Base-by-base conservation (phyloP, 1,140 invertebrate species). In the Caerostris darwini region DNA sequence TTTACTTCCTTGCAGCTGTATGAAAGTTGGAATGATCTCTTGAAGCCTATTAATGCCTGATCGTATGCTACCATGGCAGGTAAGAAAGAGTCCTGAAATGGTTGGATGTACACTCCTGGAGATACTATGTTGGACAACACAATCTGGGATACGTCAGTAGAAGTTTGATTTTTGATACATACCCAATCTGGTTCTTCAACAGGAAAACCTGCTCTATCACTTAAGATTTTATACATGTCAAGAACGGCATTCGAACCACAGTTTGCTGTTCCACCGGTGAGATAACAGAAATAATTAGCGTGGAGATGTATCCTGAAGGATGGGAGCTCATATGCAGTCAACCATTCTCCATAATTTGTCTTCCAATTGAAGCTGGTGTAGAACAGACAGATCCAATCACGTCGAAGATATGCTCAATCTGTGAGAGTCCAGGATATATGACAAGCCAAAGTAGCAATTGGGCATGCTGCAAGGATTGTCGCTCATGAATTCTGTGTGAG, bases 211-310 rank as follows among this genome's bases (percentile, higher is more conserved):
- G 91, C 89, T 61, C 64, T 67, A 77, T 95, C 95, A 64, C 95
- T 95, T n/a, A n/a, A 95, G 5, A 90, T 93, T 17, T 83, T 57
- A 10, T 88, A 12, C 58, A 94, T 94, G 50, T 91, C 85, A 5
- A 94, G 94, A 14, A 95, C 95, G 50, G 95, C 91, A 61, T 95
- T 95, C 6, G 95, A 86, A n/a, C 90, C 95, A 34, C 56, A 86
- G 90, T 95, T 95, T 3, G 69, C 12, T 4, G 19, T 2, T 1
- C 85, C 58, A 0, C 10, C n/a, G n/a, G n/a, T n/a, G n/a, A n/a
- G n/a, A n/a, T n/a, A n/a, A n/a, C n/a, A n/a, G n/a, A n/a, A n/a
- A n/a, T n/a, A n/a, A n/a, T n/a, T n/a, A n/a, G n/a, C n/a, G n/a
- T n/a, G n/a, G n/a, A n/a, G n/a, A n/a, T n/a, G n/a, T n/a, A n/a